Evolutionary conservation across 2,113 vertebrate species (phyloP), one percentile per base, ranked within the genome.

Genomic region (Anser brachyrhynchus): DNA sequence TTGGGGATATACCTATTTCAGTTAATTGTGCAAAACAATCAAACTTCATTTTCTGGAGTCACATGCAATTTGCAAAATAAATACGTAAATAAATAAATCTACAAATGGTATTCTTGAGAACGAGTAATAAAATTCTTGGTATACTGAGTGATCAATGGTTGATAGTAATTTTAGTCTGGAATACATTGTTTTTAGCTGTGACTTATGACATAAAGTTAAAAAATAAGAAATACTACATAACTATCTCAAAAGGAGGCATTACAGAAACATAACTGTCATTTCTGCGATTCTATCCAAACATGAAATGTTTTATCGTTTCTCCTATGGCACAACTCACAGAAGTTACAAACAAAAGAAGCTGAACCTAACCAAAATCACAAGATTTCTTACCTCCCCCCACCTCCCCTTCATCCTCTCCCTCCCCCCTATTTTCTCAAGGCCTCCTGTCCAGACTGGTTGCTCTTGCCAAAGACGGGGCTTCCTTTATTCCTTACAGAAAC

Each of bases 271-370:
- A 31, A 3, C 17, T 10, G 26, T 15, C 2, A 28, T n/a, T 93
- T 76, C 39, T 67, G 43, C 31, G 28, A 65, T 7, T 28, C 61
- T 39, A 21, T 5, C 22, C 55, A 49, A 81, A 89, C 5, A 51
- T 3, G 22, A 35, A 58, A 41, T 1, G 1, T 46, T 76, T 54
- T 51, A 67, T 2, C 11, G 51, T 17, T 8, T 73, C 11, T 49
- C 52, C 61, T 55, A 2, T 31, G 13, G 75, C 1, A 2, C 0
- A 0, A 66, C n/a, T 62, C 9, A 77, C 7, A 2, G 11, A 66
- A 66, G 11, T 58, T 65, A 73, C 2, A 54, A 72, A 51, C 19
- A 9, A 80, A 84, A 66, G 72, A 37, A 14, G 5, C 8, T 9
- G 33, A 57, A 41, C n/a, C 11, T 54, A 76, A 70, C 1, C 5